phyloP scores from a whole-genome alignment of 2,888 invertebrate genomes.

The Netelia melanura region DNA sequence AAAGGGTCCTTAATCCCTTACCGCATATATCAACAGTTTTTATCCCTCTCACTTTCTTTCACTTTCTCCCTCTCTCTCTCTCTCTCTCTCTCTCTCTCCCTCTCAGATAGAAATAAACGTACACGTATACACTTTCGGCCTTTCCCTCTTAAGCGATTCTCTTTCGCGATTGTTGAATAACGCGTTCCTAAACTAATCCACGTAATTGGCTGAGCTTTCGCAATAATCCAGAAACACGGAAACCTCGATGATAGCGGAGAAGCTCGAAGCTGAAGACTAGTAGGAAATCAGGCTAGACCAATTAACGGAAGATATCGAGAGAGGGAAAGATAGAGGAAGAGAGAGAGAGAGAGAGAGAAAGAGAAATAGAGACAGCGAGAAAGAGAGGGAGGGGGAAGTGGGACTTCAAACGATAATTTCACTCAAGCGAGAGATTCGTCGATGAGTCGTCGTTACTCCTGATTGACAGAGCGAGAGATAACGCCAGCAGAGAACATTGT shows the following conservation, averaged over 20 bases:
- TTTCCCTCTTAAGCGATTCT: background rate
- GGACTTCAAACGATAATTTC: constrained; percentile 7
- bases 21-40: background rate
- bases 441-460: constrained; percentile 19
- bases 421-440: constrained; percentile 20
- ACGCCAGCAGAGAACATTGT: constrained; percentile 2
- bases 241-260: constrained; percentile 7
- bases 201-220: constrained; percentile 44
- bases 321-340: background rate
- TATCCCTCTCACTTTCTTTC: background rate
- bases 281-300: constrained; percentile 35
- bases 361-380: no score
- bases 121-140: background rate
- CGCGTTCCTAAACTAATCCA: constrained; percentile 35
- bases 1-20: background rate
- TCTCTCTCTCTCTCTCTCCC: background rate
- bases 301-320: background rate
- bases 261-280: constrained; percentile 14
- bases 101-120: background rate
- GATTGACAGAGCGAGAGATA: background rate
- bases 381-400: background rate
- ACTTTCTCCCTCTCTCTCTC: background rate
- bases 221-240: constrained; percentile 31
- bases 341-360: constrained; percentile 17
- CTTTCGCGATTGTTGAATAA: constrained; percentile 21